These are phyloP conservation scores for Pollachius pollachius DNA, from an alignment of 2,113 vertebrate genomes.

Conservation along the genomic window DNA sequence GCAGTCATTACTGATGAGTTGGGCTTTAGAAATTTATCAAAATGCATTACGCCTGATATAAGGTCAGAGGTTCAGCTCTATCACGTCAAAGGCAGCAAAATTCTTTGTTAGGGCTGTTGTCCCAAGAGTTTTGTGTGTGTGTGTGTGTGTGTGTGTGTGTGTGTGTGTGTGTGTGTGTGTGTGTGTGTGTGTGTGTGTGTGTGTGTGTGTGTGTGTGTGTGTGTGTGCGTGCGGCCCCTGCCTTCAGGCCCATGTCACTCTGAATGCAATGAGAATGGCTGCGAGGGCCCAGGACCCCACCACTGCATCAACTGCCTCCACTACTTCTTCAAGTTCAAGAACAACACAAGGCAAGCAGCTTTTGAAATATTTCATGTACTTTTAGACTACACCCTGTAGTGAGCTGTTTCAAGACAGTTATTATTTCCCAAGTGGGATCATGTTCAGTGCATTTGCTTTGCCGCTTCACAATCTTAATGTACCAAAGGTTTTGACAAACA, in stretches of 20 bases:
- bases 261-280: conserved; percentile 92
- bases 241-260: conserved; percentile 87
- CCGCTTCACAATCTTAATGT: no score
- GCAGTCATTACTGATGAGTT: no score
- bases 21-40: no score
- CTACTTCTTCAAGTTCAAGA: conserved; percentile 97
- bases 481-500: no score
- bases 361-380: neutral
- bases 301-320: conserved; percentile 96
- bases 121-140: no score
- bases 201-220: neutral
- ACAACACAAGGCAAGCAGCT: conserved; percentile 88
- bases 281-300: conserved; percentile 94
- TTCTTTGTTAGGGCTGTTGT: no score
- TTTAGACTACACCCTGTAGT: neutral
- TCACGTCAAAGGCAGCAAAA: no score
- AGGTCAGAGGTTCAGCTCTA: no score
- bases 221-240: neutral
- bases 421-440: neutral
- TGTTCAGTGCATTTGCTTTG: no score
- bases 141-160: no score
- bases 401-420: neutral
- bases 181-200: neutral
- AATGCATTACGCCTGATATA: no score
- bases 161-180: neutral